A percentile compares a stretch with the other conserved stretches of the same genome.
Evolutionary conservation across 2,113 vertebrate genomes (phyloP).

Genomic region (Salminus brasiliensis): DNA sequence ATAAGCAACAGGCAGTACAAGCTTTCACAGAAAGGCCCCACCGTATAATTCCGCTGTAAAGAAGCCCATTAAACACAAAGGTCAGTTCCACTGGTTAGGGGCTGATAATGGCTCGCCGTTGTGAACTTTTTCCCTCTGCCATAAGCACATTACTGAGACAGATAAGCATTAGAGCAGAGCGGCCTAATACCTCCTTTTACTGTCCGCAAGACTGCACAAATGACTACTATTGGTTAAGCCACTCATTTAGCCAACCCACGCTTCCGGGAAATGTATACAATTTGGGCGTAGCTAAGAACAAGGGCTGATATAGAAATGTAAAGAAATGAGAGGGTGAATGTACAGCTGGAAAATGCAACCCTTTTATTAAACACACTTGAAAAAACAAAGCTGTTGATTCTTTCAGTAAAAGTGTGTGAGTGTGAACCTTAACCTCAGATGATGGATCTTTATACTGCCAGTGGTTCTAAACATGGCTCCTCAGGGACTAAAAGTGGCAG

Average conservation of each 20-base stretch:
- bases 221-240: neutral
- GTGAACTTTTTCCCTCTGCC: constrained; percentile 18
- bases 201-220: neutral
- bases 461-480: too few relatives aligned
- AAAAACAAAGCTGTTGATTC: too few relatives aligned
- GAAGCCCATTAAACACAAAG: constrained; percentile 12
- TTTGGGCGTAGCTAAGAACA: neutral
- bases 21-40: constrained; percentile 10
- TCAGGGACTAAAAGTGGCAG: too few relatives aligned
- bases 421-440: too few relatives aligned
- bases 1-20: constrained; percentile 18
- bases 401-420: too few relatives aligned
- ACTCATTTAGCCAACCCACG: neutral
- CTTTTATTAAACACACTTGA: too few relatives aligned
- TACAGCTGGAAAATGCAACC: neutral
- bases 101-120: constrained; percentile 10
- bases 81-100: constrained; percentile 19
- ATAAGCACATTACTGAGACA: constrained; percentile 32
- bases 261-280: neutral
- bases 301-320: neutral
- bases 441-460: too few relatives aligned
- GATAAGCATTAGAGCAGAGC: constrained; percentile 25
- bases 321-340: neutral
- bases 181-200: constrained; percentile 1
- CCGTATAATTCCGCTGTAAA: neutral